Percentiles rank a stretch among this genome's conserved stretches.
phyloP scores from a whole-genome alignment of 2,888 invertebrate genomes.

The Elysia crispata region DNA sequence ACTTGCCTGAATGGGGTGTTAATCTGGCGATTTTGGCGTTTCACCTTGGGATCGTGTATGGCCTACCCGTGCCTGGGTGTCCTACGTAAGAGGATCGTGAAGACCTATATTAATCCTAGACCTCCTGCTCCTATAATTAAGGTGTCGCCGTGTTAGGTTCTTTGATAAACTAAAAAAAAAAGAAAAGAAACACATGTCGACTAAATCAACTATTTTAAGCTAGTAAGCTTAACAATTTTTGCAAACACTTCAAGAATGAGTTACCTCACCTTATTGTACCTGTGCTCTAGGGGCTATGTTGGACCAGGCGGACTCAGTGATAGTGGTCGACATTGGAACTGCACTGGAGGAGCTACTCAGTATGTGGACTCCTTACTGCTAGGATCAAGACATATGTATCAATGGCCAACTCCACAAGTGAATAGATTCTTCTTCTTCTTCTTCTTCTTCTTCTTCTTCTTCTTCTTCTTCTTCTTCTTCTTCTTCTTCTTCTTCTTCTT shows the following conservation, averaged over 20 bases:
- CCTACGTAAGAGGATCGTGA: conserved; percentile 83
- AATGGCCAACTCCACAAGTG: conserved; percentile 81
- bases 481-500: not conserved
- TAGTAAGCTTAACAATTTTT: too few relatives aligned
- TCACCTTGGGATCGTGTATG: conserved; percentile 86
- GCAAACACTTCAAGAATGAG: too few relatives aligned
- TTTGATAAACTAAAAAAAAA: too few relatives aligned
- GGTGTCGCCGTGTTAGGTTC: not conserved
- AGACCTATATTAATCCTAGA: not conserved
- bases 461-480: too few relatives aligned
- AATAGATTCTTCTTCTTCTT: too few relatives aligned
- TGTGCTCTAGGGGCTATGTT: conserved; percentile 86
- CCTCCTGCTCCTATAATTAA: too few relatives aligned
- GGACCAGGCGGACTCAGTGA: conserved; percentile 92
- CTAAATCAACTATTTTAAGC: too few relatives aligned
- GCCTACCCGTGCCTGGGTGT: conserved; percentile 86
- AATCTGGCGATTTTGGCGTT: conserved; percentile 82
- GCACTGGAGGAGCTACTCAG: conserved; percentile 93
- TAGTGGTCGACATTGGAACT: conserved; percentile 79
- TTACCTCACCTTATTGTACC: too few relatives aligned
- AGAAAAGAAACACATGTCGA: too few relatives aligned
- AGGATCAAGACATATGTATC: conserved; percentile 87
- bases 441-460: too few relatives aligned
- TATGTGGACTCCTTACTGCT: conserved; percentile 88
- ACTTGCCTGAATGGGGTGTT: conserved; percentile 84